phyloP scores from a whole-genome alignment of 2,797 vertebrate genomes.

The Molossus molossus region DNA sequence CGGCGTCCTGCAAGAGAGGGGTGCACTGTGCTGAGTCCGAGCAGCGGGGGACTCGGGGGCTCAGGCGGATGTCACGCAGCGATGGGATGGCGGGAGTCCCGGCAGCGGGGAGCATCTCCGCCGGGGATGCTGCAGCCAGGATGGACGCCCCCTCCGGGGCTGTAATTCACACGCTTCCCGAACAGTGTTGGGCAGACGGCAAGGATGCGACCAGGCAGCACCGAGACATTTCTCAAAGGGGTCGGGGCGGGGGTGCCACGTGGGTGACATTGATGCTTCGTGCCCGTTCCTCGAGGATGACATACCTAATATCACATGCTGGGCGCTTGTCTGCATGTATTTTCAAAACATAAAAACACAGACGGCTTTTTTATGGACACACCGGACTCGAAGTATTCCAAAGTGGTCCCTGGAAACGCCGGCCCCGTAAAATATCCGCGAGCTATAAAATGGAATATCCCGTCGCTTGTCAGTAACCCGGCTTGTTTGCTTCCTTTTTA shows the following conservation, averaged over 20 bases:
- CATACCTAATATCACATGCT: background rate
- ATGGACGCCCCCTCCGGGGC: background rate
- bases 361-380: conserved; percentile 45
- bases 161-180: background rate
- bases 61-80: rapidly evolving
- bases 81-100: background rate
- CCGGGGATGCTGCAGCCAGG: background rate
- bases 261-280: rapidly evolving
- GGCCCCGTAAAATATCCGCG: background rate
- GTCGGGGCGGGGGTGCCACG: rapidly evolving
- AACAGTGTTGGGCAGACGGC: background rate
- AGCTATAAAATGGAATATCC: conserved; percentile 53
- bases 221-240: background rate
- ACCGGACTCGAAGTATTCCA: background rate
- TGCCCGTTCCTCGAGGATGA: background rate
- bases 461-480: background rate
- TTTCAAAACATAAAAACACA: conserved; percentile 53
- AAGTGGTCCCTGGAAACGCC: conserved; percentile 52
- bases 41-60: background rate
- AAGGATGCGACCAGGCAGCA: background rate
- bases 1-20: rapidly evolving
- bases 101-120: background rate
- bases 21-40: background rate
- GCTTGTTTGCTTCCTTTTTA: conserved; percentile 4
- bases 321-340: background rate